Evolutionary conservation across 2,888 invertebrate species (phyloP).

Genomic region (Microctonus aethiopoides): DNA sequence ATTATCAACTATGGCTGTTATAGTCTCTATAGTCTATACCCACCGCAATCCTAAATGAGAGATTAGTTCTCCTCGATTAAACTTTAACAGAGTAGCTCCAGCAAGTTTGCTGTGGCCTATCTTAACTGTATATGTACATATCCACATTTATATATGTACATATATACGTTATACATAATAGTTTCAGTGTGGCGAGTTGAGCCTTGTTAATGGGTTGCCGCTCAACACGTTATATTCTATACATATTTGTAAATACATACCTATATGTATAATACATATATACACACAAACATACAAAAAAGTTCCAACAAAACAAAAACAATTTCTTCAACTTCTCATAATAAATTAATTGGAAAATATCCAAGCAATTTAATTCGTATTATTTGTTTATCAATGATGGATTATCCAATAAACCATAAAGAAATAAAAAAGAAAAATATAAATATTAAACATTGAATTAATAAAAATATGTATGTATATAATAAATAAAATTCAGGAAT

Average conservation of each 20-base stretch:
- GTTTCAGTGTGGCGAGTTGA: neutral
- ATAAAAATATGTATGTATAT: neutral
- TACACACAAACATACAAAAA: neutral
- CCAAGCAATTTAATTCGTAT: neutral
- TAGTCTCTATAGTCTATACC: neutral
- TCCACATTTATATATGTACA: too few relatives aligned
- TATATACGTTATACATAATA: too few relatives aligned
- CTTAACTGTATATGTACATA: too few relatives aligned
- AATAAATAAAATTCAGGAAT: too few relatives aligned
- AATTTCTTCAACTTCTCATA: neutral
- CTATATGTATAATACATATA: neutral
- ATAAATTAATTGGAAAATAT: neutral
- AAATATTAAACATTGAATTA: neutral
- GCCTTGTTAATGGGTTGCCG: conserved; percentile 13
- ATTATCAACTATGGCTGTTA: neutral
- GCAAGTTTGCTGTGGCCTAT: conserved; percentile 17
- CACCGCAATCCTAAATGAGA: conserved; percentile 24
- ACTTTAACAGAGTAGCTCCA: conserved; percentile 9
- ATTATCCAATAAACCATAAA: neutral
- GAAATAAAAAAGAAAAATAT: neutral
- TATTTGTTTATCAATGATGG: neutral
- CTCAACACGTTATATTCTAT: conserved; percentile 11
- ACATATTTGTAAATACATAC: too few relatives aligned
- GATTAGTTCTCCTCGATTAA: conserved; percentile 29
- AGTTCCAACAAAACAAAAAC: neutral